Percentiles rank a stretch among this genome's conserved stretches.
Evolutionary conservation across 2,888 invertebrate species (phyloP).

Genomic region (Phania funesta): DNA sequence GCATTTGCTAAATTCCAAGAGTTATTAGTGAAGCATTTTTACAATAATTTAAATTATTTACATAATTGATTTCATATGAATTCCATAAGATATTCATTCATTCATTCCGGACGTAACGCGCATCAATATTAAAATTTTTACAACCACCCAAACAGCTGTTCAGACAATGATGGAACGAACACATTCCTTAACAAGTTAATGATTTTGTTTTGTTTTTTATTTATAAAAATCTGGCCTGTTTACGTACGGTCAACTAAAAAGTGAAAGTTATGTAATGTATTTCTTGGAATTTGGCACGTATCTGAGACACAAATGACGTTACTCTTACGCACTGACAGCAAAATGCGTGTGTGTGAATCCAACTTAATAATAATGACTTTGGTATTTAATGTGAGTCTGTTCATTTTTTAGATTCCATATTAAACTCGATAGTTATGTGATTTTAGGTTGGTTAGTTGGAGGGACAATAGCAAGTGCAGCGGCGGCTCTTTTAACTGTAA

Average conservation of each 20-base stretch:
- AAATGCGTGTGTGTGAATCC: background rate
- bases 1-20: too few relatives aligned
- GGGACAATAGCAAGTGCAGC: constrained; percentile 58
- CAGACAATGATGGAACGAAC: background rate
- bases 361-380: background rate
- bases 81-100: constrained; percentile 27
- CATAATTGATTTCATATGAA: background rate
- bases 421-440: constrained; percentile 28
- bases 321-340: constrained; percentile 2
- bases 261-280: constrained; percentile 66
- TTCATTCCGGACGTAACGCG: constrained; percentile 1
- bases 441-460: background rate
- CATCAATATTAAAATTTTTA: constrained; percentile 19
- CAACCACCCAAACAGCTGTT: constrained; percentile 5
- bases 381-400: constrained; percentile 21
- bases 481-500: constrained; percentile 21
- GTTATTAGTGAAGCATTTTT: background rate
- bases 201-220: background rate
- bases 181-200: constrained; percentile 35
- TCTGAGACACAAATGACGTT: constrained; percentile 15
- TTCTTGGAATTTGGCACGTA: constrained; percentile 66
- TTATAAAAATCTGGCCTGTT: background rate
- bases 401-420: constrained; percentile 11
- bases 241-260: constrained; percentile 52
- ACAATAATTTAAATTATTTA: constrained; percentile 7